phyloP scores from a whole-genome alignment of 2,888 invertebrate genomes.

The Drosophila kanekoi region DNA sequence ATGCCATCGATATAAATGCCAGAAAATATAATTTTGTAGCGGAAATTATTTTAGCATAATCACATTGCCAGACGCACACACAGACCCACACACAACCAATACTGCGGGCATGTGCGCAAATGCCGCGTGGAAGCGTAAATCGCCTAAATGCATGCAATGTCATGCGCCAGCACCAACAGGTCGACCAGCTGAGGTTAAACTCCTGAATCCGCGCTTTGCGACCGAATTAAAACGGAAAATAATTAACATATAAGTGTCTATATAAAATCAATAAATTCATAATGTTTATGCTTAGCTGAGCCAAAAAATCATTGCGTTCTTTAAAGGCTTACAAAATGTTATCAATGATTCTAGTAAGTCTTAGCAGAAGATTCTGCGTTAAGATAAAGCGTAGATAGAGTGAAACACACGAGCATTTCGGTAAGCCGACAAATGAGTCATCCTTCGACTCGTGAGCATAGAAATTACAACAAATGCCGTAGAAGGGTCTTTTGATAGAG shows the following conservation, averaged over 20 bases:
- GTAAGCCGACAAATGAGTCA: constrained; percentile 42
- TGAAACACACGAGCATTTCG: not conserved
- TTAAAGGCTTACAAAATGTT: not conserved
- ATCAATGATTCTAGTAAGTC: too few species aligned
- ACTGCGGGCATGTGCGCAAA: not conserved
- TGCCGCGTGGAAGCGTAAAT: constrained; percentile 18
- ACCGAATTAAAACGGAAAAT: constrained; percentile 48
- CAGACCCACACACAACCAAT: constrained; percentile 10
- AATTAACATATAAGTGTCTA: constrained; percentile 33
- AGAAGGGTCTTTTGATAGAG: constrained; percentile 49
- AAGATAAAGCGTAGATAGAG: too few species aligned
- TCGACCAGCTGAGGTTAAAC: constrained; percentile 10
- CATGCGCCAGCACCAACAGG: constrained; percentile 24
- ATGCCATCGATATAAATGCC: constrained; percentile 14
- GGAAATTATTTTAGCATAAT: constrained; percentile 71
- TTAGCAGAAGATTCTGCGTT: too few species aligned
- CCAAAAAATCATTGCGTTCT: constrained; percentile 12
- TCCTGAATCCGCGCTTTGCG: constrained; percentile 26
- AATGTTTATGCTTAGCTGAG: not conserved
- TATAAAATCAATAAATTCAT: constrained; percentile 27
- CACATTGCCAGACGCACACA: constrained; percentile 36
- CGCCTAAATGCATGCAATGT: constrained; percentile 41
- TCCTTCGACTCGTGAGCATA: constrained; percentile 47
- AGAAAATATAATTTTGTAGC: constrained; percentile 57
- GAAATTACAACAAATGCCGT: constrained; percentile 38